A percentile compares a stretch with the other conserved stretches of the same genome.
These are phyloP conservation scores for Megaceryle alcyon DNA, from an alignment of 2,797 vertebrate species.

Conservation along the genomic window DNA sequence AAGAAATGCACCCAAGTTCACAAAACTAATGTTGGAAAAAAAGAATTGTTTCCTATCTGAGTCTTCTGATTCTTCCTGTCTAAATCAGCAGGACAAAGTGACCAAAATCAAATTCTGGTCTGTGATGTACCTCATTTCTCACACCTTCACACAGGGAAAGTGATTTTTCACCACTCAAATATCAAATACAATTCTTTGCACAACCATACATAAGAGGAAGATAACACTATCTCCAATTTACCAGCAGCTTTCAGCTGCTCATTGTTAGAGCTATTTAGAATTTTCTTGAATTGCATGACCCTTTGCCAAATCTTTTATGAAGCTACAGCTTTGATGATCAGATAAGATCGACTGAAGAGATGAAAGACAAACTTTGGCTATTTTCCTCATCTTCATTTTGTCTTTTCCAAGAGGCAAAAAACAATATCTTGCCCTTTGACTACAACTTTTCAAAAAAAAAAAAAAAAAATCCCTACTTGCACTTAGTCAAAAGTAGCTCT, in stretches of 20 bases:
- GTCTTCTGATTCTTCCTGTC: not conserved
- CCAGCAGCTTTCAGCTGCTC: not conserved
- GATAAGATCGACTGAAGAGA: not conserved
- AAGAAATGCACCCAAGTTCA: not conserved
- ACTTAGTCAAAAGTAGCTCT: not conserved
- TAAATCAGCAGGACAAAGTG: not conserved
- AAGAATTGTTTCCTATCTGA: not conserved
- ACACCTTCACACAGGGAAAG: not conserved
- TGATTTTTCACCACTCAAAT: not conserved
- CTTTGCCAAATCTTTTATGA: constrained; percentile 2
- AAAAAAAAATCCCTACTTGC: not conserved
- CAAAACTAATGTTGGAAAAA: not conserved
- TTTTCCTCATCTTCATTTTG: constrained; percentile 22
- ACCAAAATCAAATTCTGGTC: not conserved
- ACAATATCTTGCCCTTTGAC: not conserved
- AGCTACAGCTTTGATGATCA: constrained; percentile 42
- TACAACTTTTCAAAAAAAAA: not conserved
- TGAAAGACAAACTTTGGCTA: constrained; percentile 14
- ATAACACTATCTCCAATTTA: not conserved
- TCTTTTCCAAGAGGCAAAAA: not conserved
- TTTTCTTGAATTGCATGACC: not conserved
- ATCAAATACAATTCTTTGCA: not conserved
- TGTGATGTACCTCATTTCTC: not conserved
- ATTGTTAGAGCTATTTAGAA: constrained; percentile 9
- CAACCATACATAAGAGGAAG: not conserved